A percentile compares a stretch with the other conserved stretches of the same genome.
phyloP scores from a whole-genome alignment of 2,113 vertebrate species.

The Pterocles orientalis region DNA sequence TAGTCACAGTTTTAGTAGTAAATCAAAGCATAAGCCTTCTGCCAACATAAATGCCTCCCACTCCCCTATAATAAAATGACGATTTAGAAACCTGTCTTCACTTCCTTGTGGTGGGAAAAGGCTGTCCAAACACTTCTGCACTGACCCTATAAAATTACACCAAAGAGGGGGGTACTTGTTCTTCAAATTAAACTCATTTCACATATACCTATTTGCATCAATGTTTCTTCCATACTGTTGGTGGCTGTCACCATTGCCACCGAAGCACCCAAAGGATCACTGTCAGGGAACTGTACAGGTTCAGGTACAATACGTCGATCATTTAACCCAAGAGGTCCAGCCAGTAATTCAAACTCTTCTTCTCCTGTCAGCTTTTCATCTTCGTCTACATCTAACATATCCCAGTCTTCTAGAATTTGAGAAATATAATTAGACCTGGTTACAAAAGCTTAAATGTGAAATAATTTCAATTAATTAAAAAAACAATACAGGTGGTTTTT shows the following conservation, averaged over 20 bases:
- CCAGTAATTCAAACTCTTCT: conserved; percentile 95
- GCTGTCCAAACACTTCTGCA: background rate
- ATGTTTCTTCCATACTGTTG: conserved; percentile 97
- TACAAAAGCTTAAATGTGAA: background rate
- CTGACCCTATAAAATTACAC: background rate
- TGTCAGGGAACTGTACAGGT: conserved; percentile 95
- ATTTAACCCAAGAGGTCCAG: conserved; percentile 90
- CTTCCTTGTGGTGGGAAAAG: background rate
- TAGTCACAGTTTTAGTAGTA: background rate
- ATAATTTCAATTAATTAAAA: background rate
- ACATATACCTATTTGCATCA: conserved; percentile 92
- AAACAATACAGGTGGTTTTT: background rate
- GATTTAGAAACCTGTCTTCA: background rate
- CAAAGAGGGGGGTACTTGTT: background rate
- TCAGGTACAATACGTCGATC: conserved; percentile 91
- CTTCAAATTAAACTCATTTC: background rate
- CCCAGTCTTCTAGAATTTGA: conserved; percentile 91
- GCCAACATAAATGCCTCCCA: background rate
- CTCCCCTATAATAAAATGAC: background rate
- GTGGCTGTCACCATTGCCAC: conserved; percentile 97
- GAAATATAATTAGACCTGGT: background rate
- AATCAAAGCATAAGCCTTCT: background rate
- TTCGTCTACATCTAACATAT: conserved; percentile 96
- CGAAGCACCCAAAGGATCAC: conserved; percentile 93
- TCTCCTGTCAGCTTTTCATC: conserved; percentile 95